Evolutionary conservation across 30 jellyfish, hydroid and myxozoan species (phyloP), one percentile per base, ranked within the genome.

Genomic region (Pelagia noctiluca): DNA sequence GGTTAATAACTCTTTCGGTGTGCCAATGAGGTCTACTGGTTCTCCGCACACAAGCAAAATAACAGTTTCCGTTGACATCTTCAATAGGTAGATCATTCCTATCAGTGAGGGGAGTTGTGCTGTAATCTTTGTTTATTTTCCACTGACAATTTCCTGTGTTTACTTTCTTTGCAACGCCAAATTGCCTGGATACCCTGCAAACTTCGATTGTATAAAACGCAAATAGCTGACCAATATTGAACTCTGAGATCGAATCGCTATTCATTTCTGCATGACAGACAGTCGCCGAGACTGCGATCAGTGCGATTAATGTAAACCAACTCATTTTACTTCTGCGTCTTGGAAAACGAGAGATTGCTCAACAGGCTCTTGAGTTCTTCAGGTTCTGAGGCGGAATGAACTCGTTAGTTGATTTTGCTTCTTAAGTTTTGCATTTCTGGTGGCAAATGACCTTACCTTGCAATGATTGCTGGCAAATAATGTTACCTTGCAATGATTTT

Each of bases 161-260:
- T 54, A 29, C 71, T n/a, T 54, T 54, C 23, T 54, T 54, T 18
- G 71, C 71, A 10, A 54, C 71, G 25, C 33, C 71, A 54, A 54
- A 54, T 33, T 54, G 71, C 23, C 33, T 54, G 5, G 8, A 18
- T 7, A 33, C 21, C 23, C 25, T 54, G 71, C 71, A 54, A 29
- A 54, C 33, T 33, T 10, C 23, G 25, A 18, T 33, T 54, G 71
- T 33, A 54, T 54, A n/a, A n/a, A n/a, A n/a, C n/a, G n/a, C n/a
- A n/a, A n/a, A n/a, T n/a, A n/a, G n/a, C 71, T 29, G 21, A 54
- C 71, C 71, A 3, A 54, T 54, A 33, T 54, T 54, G 71, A 54
- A 54, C 25, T 54, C 5, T 7, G 71, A 10, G 21, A 54, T 54
- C 5, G 71, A 3, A 54, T 54, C 71, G 5, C 33, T 18, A 3